These are phyloP conservation scores for Crossaster papposus DNA, from an alignment of 53 echinoderm and acorn worm genomes.

Conservation along the genomic window DNA sequence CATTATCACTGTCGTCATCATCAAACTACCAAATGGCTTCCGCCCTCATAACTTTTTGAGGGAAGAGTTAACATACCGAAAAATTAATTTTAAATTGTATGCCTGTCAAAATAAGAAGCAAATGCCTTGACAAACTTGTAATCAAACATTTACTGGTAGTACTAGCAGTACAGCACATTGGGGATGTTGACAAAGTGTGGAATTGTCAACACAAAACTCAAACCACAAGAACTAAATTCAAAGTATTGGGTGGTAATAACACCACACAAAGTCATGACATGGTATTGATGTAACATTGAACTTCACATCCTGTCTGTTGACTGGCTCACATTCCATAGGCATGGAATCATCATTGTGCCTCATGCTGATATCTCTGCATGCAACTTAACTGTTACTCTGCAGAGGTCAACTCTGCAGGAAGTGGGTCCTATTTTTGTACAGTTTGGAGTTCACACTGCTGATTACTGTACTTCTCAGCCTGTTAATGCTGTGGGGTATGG, in stretches of 20 bases:
- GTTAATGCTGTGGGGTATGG: not conserved
- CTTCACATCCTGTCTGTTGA: conserved; percentile 45
- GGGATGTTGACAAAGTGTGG: not conserved
- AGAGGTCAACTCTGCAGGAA: conserved; percentile 31
- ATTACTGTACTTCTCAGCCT: not conserved
- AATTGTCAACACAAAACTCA: not conserved
- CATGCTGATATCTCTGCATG: conserved; percentile 11
- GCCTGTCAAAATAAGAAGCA: too few species aligned
- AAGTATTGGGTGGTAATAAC: not conserved
- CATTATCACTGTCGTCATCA: too few species aligned
- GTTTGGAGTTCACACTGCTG: not conserved
- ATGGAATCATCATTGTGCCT: conserved; percentile 27
- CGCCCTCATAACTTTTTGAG: too few species aligned
- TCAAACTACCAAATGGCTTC: too few species aligned
- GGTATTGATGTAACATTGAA: conserved; percentile 42
- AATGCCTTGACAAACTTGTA: too few species aligned
- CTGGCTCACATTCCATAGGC: conserved; percentile 45
- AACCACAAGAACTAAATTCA: conserved; percentile 22
- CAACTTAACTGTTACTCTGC: conserved; percentile 30
- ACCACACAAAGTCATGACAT: not conserved
- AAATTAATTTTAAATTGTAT: too few species aligned
- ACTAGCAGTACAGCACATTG: not conserved
- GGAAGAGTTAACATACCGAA: too few species aligned
- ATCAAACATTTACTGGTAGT: too few species aligned
- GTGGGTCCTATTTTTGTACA: not conserved